Conservation (phyloP, 2,797 vertebrate genomes). For the Poecilia velifera region DNA sequence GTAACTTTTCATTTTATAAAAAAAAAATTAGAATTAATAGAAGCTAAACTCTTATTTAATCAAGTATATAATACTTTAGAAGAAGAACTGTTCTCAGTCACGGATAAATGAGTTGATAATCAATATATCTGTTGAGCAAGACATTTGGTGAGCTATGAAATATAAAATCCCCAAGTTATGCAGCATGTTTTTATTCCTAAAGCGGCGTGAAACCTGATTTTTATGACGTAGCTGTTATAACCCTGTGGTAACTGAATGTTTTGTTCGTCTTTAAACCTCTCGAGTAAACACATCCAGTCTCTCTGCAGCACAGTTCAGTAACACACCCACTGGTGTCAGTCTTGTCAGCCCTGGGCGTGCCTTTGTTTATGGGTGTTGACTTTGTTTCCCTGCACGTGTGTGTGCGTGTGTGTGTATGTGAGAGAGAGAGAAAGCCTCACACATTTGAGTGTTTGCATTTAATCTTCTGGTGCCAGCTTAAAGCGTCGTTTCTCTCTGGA, state of each 20-base stretch:
- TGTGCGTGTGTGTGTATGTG: background rate
- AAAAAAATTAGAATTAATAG: background rate
- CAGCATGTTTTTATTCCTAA: background rate
- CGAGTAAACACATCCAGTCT: slow-evolving; percentile 22
- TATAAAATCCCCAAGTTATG: background rate
- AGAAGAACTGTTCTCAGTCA: background rate
- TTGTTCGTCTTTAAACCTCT: slow-evolving; percentile 13
- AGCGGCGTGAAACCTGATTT: background rate
- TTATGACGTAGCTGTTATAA: background rate
- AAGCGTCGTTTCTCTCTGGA: slow-evolving; percentile 49
- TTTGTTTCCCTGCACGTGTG: background rate
- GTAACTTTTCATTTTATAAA: background rate
- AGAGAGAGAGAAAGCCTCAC: slow-evolving; percentile 2
- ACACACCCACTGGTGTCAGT: slow-evolving; percentile 41
- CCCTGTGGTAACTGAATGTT: slow-evolving; percentile 12
- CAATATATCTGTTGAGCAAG: background rate
- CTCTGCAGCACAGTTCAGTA: slow-evolving; percentile 32
- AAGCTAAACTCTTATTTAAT: background rate
- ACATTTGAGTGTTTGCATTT: slow-evolving; percentile 67
- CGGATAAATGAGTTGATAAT: background rate
- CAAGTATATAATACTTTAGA: background rate
- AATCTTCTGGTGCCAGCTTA: slow-evolving; percentile 68
- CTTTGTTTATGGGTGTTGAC: slow-evolving; percentile 58
- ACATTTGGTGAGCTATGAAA: background rate
- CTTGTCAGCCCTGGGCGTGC: slow-evolving; percentile 41